These are phyloP conservation scores for Pseudochirops cupreus DNA, from an alignment of 2,797 vertebrate genomes.

Conservation along the genomic window DNA sequence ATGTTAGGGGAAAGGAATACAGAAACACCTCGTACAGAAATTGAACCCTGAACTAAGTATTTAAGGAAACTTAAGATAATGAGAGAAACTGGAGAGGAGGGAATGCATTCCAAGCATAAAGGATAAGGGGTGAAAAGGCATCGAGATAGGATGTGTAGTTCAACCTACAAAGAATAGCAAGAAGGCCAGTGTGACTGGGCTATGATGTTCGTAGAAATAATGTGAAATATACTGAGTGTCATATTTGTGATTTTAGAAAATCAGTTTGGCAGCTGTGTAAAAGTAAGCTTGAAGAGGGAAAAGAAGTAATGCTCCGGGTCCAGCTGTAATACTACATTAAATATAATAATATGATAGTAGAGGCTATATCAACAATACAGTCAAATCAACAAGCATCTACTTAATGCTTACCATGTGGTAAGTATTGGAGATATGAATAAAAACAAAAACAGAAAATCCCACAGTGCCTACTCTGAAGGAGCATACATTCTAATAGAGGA, in stretches of 20 bases:
- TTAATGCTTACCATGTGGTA: not conserved
- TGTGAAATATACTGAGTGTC: not conserved
- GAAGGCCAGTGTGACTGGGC: not conserved
- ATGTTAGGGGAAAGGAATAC: not conserved
- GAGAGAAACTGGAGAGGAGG: not conserved
- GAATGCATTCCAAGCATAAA: not conserved
- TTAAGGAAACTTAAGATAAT: not conserved
- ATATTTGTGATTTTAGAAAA: slow-evolving; percentile 34
- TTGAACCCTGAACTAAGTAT: not conserved
- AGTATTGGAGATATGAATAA: not conserved
- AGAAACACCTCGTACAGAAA: not conserved
- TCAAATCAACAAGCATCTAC: not conserved
- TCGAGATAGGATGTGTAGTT: not conserved
- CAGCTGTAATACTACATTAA: slow-evolving; percentile 5
- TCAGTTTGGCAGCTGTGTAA: not conserved
- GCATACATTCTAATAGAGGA: not conserved
- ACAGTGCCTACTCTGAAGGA: not conserved
- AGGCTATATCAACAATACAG: not conserved
- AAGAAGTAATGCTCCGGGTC: not conserved
- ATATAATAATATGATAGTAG: not conserved
- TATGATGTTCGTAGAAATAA: not conserved
- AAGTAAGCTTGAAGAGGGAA: not conserved
- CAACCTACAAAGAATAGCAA: not conserved
- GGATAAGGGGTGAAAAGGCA: not conserved
- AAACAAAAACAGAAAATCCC: not conserved